Percentiles rank a stretch among this genome's conserved stretches.
Evolutionary conservation across 2,113 vertebrate genomes (phyloP).

Genomic region (Uria aalge): DNA sequence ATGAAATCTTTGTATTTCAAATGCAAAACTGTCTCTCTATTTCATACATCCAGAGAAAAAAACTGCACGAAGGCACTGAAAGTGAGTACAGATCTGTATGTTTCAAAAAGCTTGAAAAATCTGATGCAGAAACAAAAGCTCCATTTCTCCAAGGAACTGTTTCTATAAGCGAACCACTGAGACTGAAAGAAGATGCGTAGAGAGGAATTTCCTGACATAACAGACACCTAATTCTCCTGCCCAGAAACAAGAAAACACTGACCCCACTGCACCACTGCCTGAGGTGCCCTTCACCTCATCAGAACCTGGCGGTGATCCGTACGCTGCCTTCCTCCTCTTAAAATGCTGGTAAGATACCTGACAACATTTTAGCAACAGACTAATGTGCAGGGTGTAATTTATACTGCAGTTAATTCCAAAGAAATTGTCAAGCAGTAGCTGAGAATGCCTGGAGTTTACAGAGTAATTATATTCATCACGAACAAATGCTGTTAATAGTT

Average conservation of each 20-base stretch:
- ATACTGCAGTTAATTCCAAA: not conserved
- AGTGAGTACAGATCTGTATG: rapidly evolving
- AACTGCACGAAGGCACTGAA: not conserved
- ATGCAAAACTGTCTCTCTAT: not conserved
- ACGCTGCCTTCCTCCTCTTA: not conserved
- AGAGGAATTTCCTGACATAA: not conserved
- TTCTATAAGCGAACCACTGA: not conserved
- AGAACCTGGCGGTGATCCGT: not conserved
- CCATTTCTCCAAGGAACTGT: not conserved
- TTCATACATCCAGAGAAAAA: not conserved
- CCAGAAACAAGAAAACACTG: not conserved
- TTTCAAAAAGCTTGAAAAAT: not conserved
- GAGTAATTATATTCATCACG: not conserved
- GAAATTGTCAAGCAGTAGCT: not conserved
- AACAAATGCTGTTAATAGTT: not conserved
- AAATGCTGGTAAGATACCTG: not conserved
- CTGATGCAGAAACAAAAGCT: not conserved
- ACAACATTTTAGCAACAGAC: not conserved
- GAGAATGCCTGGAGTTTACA: not conserved
- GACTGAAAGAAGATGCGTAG: not conserved
- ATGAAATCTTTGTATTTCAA: not conserved
- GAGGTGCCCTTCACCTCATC: not conserved
- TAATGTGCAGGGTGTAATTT: not conserved
- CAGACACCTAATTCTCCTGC: not conserved
- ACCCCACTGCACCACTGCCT: not conserved